These are phyloP conservation scores for Triops cancriformis DNA, from an alignment of 1,140 invertebrate genomes.

Conservation along the genomic window DNA sequence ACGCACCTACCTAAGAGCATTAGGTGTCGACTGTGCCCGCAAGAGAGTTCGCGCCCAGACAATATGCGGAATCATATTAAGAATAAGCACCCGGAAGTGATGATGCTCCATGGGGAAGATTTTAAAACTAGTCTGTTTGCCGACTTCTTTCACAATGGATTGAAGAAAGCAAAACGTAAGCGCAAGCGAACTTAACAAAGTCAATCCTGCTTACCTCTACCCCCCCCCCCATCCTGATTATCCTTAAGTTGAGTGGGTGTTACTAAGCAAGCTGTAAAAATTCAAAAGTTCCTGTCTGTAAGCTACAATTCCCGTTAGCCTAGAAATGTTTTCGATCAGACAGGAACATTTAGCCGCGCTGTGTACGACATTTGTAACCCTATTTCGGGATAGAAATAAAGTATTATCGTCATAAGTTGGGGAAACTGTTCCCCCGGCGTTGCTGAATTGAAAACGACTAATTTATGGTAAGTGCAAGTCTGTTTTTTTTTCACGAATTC, in stretches of 20 bases:
- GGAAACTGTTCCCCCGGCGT: no score
- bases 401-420: neutral
- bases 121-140: conserved; percentile 4
- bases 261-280: neutral
- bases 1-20: conserved; percentile 9
- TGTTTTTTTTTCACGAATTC: neutral
- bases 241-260: neutral
- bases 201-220: neutral
- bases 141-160: neutral
- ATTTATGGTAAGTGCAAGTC: neutral
- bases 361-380: neutral
- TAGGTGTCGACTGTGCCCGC: neutral
- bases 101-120: neutral
- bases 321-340: no score
- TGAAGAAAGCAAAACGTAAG: neutral
- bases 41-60: neutral
- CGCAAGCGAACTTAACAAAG: conserved; percentile 4
- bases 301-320: no score
- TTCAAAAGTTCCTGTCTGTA: neutral
- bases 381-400: neutral
- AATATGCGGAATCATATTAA: neutral
- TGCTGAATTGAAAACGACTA: no score
- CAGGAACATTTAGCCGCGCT: no score
- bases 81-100: conserved; percentile 4
- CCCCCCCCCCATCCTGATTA: neutral